phyloP scores from a whole-genome alignment of 2,113 vertebrate species.

The Emydocephalus ijimae region DNA sequence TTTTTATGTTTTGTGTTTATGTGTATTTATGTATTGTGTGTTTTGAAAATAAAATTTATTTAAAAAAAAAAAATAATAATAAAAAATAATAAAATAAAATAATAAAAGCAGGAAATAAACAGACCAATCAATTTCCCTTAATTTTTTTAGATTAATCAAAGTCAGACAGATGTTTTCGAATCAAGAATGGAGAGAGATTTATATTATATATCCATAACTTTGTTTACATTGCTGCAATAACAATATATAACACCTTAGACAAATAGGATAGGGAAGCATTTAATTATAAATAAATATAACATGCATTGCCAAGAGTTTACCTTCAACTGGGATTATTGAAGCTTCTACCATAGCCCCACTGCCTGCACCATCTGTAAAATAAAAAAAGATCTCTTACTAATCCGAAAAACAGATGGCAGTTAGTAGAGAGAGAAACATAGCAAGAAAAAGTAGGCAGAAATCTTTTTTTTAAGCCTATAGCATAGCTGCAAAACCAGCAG shows the following conservation, averaged over 20 bases:
- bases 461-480: background rate
- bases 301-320: background rate
- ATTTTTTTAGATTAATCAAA: background rate
- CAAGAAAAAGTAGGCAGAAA: background rate
- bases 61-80: too few species aligned
- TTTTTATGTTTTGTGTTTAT: too few species aligned
- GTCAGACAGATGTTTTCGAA: background rate
- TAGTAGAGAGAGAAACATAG: background rate
- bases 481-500: background rate
- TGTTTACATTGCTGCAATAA: background rate
- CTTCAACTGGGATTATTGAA: conserved; percentile 21
- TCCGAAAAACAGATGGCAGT: background rate
- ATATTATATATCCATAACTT: background rate
- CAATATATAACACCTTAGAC: background rate
- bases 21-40: too few species aligned
- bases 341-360: conserved; percentile 8
- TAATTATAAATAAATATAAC: background rate
- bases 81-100: too few species aligned
- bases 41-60: too few species aligned
- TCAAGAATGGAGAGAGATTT: background rate
- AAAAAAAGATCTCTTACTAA: background rate
- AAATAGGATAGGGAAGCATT: background rate
- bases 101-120: background rate
- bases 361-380: background rate
- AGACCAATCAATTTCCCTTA: background rate